Base-by-base conservation (phyloP, 1,140 invertebrate species). In the Drosophila prosaltans region DNA sequence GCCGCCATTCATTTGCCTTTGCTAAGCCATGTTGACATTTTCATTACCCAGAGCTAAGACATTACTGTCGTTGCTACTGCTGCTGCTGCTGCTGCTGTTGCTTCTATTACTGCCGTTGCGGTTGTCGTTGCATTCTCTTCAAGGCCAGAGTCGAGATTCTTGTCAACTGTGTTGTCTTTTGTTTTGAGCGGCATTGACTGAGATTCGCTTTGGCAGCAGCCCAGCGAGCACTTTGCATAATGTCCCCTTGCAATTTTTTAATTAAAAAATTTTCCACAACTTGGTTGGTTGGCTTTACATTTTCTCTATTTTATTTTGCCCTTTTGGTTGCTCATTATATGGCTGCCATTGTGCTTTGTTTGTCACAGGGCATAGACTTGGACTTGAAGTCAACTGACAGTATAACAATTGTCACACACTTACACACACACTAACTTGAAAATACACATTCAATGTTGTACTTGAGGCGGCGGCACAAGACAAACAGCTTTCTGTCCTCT, bases 201-300 rank as follows among this genome's bases (percentile, higher is more conserved):
- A 76, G 74, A 76, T 76, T 76, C 74, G 40, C 60, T 67, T 58
- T 54, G 66, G 61, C 76, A 65, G 63, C 48, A 54, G 26, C 36
- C n/a, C 61, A 60, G 57, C 43, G 26, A 30, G n/a, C 78, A 60
- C 62, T 81, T 62, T 69, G 74, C 80, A 82, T 82, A 82, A 81
- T 73, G 79, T 66, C 54, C 66, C 73, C 32, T 73, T 62, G 79
- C 82, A 82, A 88, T 86, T 88, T 88, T 88, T 82, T 86, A 86
- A 88, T 86, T 86, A 80, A 88, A 85, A 78, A 86, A 79, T 88
- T 66, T 79, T 82, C 69, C 77, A 72, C 83, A 82, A 69, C 75
- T 78, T 69, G 70, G 51, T 72, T 81, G 70, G 70, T 63, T 81
- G 54, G 78, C 69, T 78, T 76, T 62, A 61, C 21, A 24, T 43